Conservation (phyloP, 2,888 invertebrate species). For the Cremastinae sp. region DNA sequence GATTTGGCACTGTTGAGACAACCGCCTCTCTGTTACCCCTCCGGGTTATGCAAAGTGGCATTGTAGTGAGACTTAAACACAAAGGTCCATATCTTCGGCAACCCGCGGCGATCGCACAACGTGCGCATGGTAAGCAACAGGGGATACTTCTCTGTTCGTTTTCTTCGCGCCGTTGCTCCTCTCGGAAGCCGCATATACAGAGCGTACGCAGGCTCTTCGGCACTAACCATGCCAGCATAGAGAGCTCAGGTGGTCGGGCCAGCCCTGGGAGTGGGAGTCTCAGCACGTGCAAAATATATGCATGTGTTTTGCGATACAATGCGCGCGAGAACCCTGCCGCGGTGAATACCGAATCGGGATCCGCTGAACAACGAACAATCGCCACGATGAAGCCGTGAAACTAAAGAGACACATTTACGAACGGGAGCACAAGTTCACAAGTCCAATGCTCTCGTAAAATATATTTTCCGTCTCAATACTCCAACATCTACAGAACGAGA, state of each 20-base stretch:
- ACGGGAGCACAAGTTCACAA: slow-evolving; percentile 64
- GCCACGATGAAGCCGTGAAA: slow-evolving; percentile 66
- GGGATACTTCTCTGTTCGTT: slow-evolving; percentile 32
- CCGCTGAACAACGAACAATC: slow-evolving; percentile 58
- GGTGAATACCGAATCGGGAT: slow-evolving; percentile 59
- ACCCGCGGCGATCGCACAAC: slow-evolving; percentile 64
- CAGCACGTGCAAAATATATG: slow-evolving; percentile 75
- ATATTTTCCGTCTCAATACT: neutral
- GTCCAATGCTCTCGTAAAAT: slow-evolving; percentile 47
- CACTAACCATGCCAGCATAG: slow-evolving; percentile 36
- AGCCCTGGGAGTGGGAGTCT: slow-evolving; percentile 51
- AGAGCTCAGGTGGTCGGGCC: slow-evolving; percentile 16
- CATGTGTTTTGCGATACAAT: slow-evolving; percentile 75
- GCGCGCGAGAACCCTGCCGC: slow-evolving; percentile 64
- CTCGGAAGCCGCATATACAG: slow-evolving; percentile 36
- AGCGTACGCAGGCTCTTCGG: slow-evolving; percentile 56
- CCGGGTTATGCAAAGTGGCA: slow-evolving; percentile 63
- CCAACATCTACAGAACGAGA: neutral
- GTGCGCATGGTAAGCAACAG: slow-evolving; percentile 14
- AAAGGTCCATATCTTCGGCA: slow-evolving; percentile 67
- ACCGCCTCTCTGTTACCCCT: slow-evolving; percentile 41
- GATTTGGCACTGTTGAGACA: slow-evolving; percentile 59
- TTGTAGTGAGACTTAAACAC: slow-evolving; percentile 67
- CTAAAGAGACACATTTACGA: slow-evolving; percentile 62
- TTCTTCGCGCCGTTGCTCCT: slow-evolving; percentile 44